Percentiles rank a stretch among this genome's conserved stretches.
Conservation (phyloP, 2,113 vertebrate genomes). For the Eulemur macaco region DNA sequence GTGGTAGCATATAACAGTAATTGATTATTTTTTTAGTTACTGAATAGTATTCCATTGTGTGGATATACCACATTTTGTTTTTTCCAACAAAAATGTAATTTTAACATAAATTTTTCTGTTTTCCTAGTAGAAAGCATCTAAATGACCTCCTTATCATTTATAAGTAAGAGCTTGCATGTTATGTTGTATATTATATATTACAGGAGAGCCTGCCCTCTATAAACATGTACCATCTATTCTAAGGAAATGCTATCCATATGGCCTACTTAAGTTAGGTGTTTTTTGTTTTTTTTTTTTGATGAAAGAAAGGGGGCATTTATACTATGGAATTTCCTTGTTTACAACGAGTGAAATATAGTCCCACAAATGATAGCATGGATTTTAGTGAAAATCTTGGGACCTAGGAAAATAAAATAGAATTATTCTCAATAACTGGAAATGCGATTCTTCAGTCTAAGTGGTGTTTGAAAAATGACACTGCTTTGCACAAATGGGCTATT, state of each 20-base stretch:
- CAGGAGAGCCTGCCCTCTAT: neutral
- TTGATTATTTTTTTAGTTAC: neutral
- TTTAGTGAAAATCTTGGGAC: neutral
- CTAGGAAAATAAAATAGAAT: neutral
- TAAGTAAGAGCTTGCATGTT: neutral
- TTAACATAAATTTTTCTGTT: neutral
- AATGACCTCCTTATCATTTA: neutral
- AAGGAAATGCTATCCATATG: neutral
- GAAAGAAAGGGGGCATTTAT: neutral
- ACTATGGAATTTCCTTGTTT: neutral
- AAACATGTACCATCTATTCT: neutral
- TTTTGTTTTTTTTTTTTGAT: neutral
- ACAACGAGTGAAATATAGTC: conserved; percentile 8
- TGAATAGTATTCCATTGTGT: neutral
- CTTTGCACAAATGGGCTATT: neutral
- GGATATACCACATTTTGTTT: neutral
- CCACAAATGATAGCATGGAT: neutral
- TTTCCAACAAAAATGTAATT: neutral
- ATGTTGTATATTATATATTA: neutral
- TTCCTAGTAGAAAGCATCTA: neutral
- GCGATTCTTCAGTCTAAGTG: neutral
- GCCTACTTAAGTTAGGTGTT: neutral
- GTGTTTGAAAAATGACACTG: neutral
- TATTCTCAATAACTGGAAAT: neutral
- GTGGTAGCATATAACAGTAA: neutral